Base-by-base conservation (phyloP, 2,113 vertebrate genomes). In the Mustela lutreola region DNA sequence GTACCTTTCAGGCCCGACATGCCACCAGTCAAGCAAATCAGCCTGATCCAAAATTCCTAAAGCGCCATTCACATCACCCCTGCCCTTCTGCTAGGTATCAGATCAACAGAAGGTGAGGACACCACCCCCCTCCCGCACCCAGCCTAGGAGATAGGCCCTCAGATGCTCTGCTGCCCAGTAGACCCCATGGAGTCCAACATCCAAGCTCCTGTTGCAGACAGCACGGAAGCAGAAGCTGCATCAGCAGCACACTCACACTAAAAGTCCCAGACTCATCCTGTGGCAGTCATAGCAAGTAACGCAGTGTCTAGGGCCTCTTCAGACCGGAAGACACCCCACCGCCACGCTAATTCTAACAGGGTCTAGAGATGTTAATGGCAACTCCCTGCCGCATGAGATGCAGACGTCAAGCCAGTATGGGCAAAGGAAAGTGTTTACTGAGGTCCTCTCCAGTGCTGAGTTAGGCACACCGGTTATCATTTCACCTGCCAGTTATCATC, bases 241-340 rank as follows among this genome's bases (percentile, higher is more conserved):
- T 33, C n/a, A 81, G 48, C 18, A 94, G n/a, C 1, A 60, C 28
- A 56, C 21, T 78, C 88, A 14, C 6, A 67, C 45, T 45, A 14
- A 89, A 94, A 79, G 76, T 86, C 73, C 88, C 79, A 81, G 39
- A 80, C 28, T 87, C 90, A 76, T 89, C 78, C 91, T 65, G 19
- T 18, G 9, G 45, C 50, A 90, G 21, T 79, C 39, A 84, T 22
- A 50, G 56, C 48, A 85, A 67, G 50, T 94, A 87, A 85, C 7
- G 36, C 58, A 86, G 24, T 60, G 18, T 84, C 33, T 4, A 1
- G 6, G 63, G 12, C 28, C 88, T 87, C 63, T 70, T 92, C 93
- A 96, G 31, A 85, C 63, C 36, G 19, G 60, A 84, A 24, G 48
- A 73, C 39, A 60, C 53, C 28, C 79, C 89, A 71, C 45, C 78